Evolutionary conservation across 2,888 invertebrate species (phyloP), one percentile per base, ranked within the genome.

Genomic region (Pycnomerus fuliginosus): DNA sequence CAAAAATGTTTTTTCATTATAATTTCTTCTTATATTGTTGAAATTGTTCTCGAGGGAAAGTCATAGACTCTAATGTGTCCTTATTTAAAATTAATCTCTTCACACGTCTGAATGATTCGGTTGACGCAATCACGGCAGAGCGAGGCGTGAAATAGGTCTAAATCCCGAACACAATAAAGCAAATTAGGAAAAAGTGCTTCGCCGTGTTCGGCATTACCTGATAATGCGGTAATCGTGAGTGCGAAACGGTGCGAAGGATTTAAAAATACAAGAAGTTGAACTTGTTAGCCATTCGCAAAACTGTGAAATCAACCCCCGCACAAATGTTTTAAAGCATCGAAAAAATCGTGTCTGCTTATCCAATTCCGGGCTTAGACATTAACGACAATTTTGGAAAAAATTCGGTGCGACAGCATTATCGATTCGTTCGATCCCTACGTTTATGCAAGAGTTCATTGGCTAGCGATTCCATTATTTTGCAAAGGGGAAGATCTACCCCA

Each of bases 131-230:
- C 22, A 20, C 29, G 10, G 11, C n/a, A n/a, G 12, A 17, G 23
- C 23, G 11, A 13, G 22, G 23, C 38, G 25, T 31, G 27, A 43
- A 43, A 37, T 22, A 27, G 15, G 11, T 4, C 30, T 20, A 20
- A 39, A 45, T 33, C 33, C 34, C 14, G 23, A 17, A 23, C 16
- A 46, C 45, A 52, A 56, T 53, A 54, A 54, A 54, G 39, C 44
- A 56, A 54, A 56, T 52, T 56, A 55, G 50, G 51, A 51, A 56
- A 53, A 55, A 59, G 57, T 59, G 57, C 57, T 54, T 50, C 53
- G 50, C 44, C 57, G 56, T 57, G 56, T 59, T 53, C 31, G 32
- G 41, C 34, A 40, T 53, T 51, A 47, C 40, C 30, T 37, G 52
- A 40, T 52, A 54, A 52, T 54, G 42, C 54, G 41, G 39, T 24